Conservation (phyloP, 2,888 invertebrate species). For the Pomacea canaliculata region DNA sequence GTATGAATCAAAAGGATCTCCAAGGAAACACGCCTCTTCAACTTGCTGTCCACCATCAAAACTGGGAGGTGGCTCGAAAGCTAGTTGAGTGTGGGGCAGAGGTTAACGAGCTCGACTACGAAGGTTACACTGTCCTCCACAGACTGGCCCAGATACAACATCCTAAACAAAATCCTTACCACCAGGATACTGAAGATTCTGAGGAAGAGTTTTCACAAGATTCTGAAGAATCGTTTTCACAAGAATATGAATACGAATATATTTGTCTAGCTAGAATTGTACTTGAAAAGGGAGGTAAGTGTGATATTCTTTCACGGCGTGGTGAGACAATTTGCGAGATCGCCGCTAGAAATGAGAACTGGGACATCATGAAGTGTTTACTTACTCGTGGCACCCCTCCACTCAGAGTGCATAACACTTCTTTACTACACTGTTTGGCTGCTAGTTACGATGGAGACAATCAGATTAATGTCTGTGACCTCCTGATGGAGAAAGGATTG, state of each 20-base stretch:
- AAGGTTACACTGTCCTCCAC: not conserved
- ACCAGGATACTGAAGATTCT: too few species aligned
- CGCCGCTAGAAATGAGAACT: not conserved
- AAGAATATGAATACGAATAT: too few species aligned
- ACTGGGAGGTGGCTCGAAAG: not conserved
- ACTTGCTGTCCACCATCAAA: not conserved
- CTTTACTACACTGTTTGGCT: too few species aligned
- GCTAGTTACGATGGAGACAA: too few species aligned
- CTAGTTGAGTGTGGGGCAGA: not conserved
- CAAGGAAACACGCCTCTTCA: not conserved
- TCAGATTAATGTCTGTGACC: too few species aligned
- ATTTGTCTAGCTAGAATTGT: too few species aligned
- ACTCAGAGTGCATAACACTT: not conserved
- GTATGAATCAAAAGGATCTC: too few species aligned
- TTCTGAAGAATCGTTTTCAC: too few species aligned
- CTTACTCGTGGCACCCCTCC: not conserved
- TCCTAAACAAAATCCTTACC: too few species aligned
- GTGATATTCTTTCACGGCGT: not conserved
- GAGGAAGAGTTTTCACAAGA: too few species aligned
- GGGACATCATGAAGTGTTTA: not conserved
- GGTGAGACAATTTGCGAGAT: not conserved
- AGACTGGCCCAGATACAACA: not conserved
- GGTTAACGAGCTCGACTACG: not conserved
- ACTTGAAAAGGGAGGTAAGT: not conserved
- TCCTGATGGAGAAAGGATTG: too few species aligned